These are phyloP conservation scores for Drosophila eohydei DNA, from an alignment of 2,888 invertebrate species.

Conservation along the genomic window DNA sequence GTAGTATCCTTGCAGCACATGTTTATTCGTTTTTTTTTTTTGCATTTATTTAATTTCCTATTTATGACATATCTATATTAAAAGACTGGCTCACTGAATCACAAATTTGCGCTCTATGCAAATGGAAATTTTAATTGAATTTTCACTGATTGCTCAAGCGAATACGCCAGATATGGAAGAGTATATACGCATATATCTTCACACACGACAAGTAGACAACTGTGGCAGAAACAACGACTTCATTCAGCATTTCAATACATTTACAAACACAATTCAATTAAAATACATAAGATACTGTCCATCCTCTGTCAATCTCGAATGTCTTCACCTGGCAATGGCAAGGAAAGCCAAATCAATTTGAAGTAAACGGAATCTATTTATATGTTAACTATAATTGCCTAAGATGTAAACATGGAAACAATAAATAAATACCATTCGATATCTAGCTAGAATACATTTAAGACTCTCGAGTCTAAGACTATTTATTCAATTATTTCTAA, in stretches of 20 bases:
- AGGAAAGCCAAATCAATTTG: too few relatives aligned
- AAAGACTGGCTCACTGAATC: conserved; percentile 5
- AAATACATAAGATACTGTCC: not conserved
- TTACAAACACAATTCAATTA: conserved; percentile 5
- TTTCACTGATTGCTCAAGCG: conserved; percentile 28
- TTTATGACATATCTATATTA: conserved; percentile 18
- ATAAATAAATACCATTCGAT: not conserved
- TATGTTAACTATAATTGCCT: not conserved
- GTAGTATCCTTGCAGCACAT: conserved; percentile 1
- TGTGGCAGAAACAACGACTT: conserved; percentile 6
- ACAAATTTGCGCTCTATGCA: conserved; percentile 17
- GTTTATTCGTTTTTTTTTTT: conserved; percentile 11
- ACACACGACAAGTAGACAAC: not conserved
- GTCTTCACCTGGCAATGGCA: not conserved
- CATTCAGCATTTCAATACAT: not conserved
- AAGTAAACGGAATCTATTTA: not conserved
- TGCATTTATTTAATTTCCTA: conserved; percentile 67
- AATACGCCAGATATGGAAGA: conserved; percentile 9
- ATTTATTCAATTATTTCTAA: not conserved
- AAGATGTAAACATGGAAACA: not conserved
- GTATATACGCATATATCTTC: not conserved
- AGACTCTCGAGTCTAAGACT: too few relatives aligned
- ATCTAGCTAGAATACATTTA: not conserved
- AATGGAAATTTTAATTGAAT: conserved; percentile 47
- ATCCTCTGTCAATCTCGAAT: too few relatives aligned